Conservation (phyloP, 2,113 vertebrate genomes). For the Coracopsis vasa region DNA sequence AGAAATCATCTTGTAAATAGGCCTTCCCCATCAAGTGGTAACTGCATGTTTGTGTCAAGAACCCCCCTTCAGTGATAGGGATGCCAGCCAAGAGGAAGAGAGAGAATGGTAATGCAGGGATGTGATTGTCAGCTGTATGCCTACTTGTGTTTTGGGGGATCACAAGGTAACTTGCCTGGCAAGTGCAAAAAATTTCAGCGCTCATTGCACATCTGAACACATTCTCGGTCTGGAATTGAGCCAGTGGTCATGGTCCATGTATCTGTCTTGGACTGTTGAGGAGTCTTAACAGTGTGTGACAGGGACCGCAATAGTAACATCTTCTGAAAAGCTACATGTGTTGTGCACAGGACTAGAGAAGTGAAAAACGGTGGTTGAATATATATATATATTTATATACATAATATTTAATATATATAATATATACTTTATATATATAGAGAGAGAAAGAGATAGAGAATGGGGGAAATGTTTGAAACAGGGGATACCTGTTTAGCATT, state of each 20-base stretch:
- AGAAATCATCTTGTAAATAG: background rate
- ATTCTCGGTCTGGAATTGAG: background rate
- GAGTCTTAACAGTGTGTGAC: rapidly evolving
- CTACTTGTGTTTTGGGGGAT: background rate
- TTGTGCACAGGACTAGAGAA: background rate
- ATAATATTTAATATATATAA: background rate
- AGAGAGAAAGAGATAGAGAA: background rate
- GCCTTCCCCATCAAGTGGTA: rapidly evolving
- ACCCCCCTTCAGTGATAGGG: rapidly evolving
- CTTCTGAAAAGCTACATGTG: background rate
- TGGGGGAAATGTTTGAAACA: background rate
- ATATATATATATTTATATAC: background rate
- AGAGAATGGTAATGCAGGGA: background rate
- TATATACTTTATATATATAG: background rate
- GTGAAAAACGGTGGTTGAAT: background rate
- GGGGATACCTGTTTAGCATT: background rate
- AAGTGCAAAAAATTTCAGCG: background rate
- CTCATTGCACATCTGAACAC: background rate
- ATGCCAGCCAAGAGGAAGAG: background rate
- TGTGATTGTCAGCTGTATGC: background rate
- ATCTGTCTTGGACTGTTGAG: background rate
- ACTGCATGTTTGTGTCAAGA: background rate
- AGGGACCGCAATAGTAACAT: background rate
- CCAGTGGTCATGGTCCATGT: rapidly evolving
- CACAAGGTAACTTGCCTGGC: background rate